Percentiles rank a stretch among this genome's conserved stretches.
Evolutionary conservation across 2,113 vertebrate genomes (phyloP).

Genomic region (Pseudolaguvia tuberculata): DNA sequence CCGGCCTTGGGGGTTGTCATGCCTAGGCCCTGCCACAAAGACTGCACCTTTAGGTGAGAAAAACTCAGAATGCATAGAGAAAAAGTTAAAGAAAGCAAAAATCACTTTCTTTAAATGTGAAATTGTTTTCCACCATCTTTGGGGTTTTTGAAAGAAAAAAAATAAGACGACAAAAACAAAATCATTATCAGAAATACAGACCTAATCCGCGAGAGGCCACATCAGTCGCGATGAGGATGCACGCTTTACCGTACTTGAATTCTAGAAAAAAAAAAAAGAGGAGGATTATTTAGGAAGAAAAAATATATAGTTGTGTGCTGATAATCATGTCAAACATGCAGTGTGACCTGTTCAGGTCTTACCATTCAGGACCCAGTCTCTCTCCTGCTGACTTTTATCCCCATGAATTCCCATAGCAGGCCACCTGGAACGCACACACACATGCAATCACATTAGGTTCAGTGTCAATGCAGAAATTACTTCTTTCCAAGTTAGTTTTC

Average conservation of each 20-base stretch:
- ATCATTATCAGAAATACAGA: conserved; percentile 78
- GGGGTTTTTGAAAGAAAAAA: conserved; percentile 43
- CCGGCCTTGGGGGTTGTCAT: conserved; percentile 98
- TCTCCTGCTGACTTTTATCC: conserved; percentile 97
- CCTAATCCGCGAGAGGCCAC: conserved; percentile 97
- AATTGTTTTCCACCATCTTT: conserved; percentile 42
- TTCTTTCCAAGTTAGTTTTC: background rate
- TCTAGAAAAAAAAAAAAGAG: conserved; percentile 67
- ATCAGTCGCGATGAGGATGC: conserved; percentile 97
- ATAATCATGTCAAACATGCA: too few relatives aligned
- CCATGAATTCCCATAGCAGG: conserved; percentile 98
- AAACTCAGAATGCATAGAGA: conserved; percentile 98
- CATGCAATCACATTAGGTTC: background rate
- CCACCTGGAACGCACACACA: conserved; percentile 75
- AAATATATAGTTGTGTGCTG: too few relatives aligned
- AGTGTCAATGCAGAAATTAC: background rate
- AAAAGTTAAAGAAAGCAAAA: conserved; percentile 99
- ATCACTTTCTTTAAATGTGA: conserved; percentile 91
- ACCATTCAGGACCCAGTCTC: conserved; percentile 99
- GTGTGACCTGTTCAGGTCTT: conserved; percentile 39
- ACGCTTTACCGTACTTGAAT: conserved; percentile 97
- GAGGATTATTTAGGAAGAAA: background rate
- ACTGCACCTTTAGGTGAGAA: conserved; percentile 99
- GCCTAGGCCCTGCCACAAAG: conserved; percentile 99
- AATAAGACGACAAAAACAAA: conserved; percentile 30